A percentile compares a stretch with the other conserved stretches of the same genome.
These are phyloP conservation scores for Forbesichthys agassizii DNA, from an alignment of 2,113 vertebrate genomes.

Conservation along the genomic window DNA sequence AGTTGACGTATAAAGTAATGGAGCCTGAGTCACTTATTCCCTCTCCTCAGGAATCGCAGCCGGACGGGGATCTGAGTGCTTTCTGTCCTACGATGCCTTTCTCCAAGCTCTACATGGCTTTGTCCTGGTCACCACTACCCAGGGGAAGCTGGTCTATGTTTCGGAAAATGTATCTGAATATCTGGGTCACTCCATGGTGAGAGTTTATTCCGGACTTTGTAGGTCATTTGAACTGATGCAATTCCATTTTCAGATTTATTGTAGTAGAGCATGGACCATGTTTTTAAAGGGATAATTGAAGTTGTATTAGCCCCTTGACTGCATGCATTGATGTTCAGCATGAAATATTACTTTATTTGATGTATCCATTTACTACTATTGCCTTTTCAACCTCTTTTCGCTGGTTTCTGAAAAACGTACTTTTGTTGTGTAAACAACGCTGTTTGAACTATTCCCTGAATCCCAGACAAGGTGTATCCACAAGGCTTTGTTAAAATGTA, in stretches of 20 bases:
- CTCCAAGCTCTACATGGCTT: conserved; percentile 81
- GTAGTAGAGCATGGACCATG: not conserved
- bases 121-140: conserved; percentile 71
- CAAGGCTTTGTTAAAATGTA: too few relatives aligned
- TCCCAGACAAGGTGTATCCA: too few relatives aligned
- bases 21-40: conserved; percentile 22
- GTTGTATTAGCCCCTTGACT: too few relatives aligned
- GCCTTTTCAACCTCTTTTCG: not conserved
- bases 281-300: not conserved
- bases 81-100: conserved; percentile 64
- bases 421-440: too few relatives aligned
- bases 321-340: not conserved
- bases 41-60: conserved; percentile 42
- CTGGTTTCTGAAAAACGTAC: not conserved
- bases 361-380: too few relatives aligned
- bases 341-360: too few relatives aligned
- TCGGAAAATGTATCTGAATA: conserved; percentile 82
- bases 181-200: conserved; percentile 83
- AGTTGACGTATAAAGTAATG: conserved; percentile 16
- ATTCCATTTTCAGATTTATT: not conserved
- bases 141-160: conserved; percentile 79
- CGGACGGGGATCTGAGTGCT: conserved; percentile 1
- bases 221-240: not conserved
- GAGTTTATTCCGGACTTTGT: conserved; percentile 12
- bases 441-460: too few relatives aligned